Evolutionary conservation across 2,888 invertebrate species (phyloP).

Genomic region (Deilephila porcellus): DNA sequence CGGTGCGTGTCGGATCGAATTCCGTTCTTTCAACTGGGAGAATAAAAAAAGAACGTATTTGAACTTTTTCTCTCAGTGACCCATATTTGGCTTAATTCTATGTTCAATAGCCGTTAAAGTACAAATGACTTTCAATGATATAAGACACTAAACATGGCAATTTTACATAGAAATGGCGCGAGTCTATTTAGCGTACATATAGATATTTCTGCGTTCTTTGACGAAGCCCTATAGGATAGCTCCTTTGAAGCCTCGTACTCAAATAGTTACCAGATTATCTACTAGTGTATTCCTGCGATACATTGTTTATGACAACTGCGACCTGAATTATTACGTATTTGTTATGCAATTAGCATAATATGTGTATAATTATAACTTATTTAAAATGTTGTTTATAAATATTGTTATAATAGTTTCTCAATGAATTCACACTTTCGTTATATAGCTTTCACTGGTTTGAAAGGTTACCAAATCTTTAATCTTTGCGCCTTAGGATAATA

Average conservation of each 20-base stretch:
- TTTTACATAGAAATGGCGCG: not conserved
- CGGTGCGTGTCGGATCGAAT: constrained; percentile 4
- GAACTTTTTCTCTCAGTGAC: not conserved
- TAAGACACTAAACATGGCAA: too few relatives aligned
- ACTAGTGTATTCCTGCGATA: constrained; percentile 2
- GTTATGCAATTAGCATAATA: not conserved
- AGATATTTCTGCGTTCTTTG: constrained; percentile 23
- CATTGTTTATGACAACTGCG: not conserved
- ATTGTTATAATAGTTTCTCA: too few relatives aligned
- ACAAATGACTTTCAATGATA: too few relatives aligned
- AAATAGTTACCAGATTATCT: not conserved
- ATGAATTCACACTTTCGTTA: too few relatives aligned
- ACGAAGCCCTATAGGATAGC: constrained; percentile 20
- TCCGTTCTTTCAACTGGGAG: not conserved
- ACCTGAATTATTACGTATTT: not conserved
- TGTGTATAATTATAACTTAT: too few relatives aligned
- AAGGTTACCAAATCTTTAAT: too few relatives aligned
- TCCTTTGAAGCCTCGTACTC: constrained; percentile 11
- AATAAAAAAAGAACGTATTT: not conserved
- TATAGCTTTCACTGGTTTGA: too few relatives aligned
- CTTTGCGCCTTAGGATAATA: too few relatives aligned
- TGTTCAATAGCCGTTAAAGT: too few relatives aligned
- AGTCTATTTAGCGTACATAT: not conserved
- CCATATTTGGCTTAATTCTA: not conserved
- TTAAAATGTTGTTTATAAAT: too few relatives aligned